Base-by-base conservation (phyloP, 2,113 vertebrate genomes). In the Mesoclemmys tuberculata region DNA sequence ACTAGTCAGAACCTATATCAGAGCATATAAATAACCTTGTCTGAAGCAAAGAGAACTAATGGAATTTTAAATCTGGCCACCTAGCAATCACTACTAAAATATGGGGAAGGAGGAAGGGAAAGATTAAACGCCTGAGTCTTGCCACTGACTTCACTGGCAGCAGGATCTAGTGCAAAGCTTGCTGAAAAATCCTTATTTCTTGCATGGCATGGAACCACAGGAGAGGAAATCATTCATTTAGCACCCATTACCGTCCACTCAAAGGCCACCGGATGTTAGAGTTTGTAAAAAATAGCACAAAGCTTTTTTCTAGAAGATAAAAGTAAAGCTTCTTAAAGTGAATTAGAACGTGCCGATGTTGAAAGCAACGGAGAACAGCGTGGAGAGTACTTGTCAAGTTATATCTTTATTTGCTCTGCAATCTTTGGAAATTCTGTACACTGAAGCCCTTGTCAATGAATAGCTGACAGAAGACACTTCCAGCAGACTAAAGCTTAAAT, bases 221-320 rank as follows among this genome's bases (percentile, higher is more conserved):
- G 90, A 93, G 78, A 91, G 54, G 35, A 90, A 92, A 29, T 48
- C 16, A 94, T 88, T 94, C 92, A 87, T 84, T 54, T n/a, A 71
- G 92, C 71, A 82, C 6, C 10, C 78, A 56, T 44, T 38, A 78
- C 31, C 64, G 86, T 68, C 68, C 58, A 90, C 51, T 88, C 74
- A 92, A 88, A 93, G 5, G 35, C 35, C 48, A 78, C 79, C 94
- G 95, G 95, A 90, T 88, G 88, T 3, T 88, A 79, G 49, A 80
- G 49, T 91, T 94, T 58, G 61, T n/a, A 82, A 90, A 41, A 74
- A 48, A 83, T 61, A 94, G 90, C 31, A 78, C 1, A 88, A 74
- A 90, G 80, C 16, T 55, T 29, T 64, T 64, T 19, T 31, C 18
- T 41, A 26, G 54, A 44, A 85, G 56, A 91, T 46, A 82, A 96